Conservation (phyloP, 2,113 vertebrate species). For the Brachyistius frenatus region DNA sequence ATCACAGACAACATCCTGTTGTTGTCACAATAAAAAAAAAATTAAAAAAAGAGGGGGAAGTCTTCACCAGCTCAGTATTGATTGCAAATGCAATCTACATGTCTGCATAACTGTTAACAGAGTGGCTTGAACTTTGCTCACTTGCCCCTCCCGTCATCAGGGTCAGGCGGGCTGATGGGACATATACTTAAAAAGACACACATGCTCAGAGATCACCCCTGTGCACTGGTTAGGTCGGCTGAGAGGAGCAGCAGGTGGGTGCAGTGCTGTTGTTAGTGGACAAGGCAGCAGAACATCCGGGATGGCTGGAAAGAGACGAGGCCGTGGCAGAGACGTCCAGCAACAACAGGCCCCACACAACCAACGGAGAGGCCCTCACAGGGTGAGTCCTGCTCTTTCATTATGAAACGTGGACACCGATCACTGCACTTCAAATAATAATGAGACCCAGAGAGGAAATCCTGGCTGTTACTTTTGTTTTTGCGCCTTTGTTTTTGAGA, state of each 20-base stretch:
- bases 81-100: slow-evolving; percentile 24
- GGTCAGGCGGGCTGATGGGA: slow-evolving; percentile 48
- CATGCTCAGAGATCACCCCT: slow-evolving; percentile 10
- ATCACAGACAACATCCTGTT: not conserved
- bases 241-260: slow-evolving; percentile 29
- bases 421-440: not conserved
- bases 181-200: slow-evolving; percentile 35
- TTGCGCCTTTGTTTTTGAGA: not conserved
- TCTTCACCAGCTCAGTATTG: slow-evolving; percentile 21
- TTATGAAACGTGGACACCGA: not conserved
- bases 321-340: slow-evolving; percentile 58
- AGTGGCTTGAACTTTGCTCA: slow-evolving; percentile 79
- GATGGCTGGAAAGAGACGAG: slow-evolving; percentile 79
- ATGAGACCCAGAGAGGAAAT: not conserved
- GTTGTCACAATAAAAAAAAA: not conserved
- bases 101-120: slow-evolving; percentile 5
- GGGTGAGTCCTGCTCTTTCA: slow-evolving; percentile 52
- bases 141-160: slow-evolving; percentile 67
- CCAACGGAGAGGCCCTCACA: slow-evolving; percentile 35
- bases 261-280: not conserved
- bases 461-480: not conserved
- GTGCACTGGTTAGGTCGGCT: not conserved
- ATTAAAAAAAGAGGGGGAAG: not conserved
- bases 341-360: slow-evolving; percentile 51
- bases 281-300: slow-evolving; percentile 32